Base-by-base conservation (phyloP, 2,113 vertebrate species). In the Falcunculus frontatus region DNA sequence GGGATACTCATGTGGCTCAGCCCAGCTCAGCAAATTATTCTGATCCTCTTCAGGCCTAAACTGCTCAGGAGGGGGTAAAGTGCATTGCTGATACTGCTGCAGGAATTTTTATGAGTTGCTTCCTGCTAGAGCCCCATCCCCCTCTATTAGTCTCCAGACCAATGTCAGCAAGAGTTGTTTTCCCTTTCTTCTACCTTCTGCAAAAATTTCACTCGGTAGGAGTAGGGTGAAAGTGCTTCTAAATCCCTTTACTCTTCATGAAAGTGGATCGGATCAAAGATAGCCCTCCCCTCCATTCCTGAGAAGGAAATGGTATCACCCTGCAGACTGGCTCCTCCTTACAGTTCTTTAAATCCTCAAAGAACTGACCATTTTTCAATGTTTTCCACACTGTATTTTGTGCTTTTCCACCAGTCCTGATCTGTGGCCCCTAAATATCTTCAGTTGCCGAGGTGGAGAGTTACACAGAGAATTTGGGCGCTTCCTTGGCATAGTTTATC, bases 1-100 rank as follows among this genome's bases (percentile, higher is more conserved):
- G 37, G 1, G 14, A 80, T 7, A 22, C 32, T 75, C 33, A 4
- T 5, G 26, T 0, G 0, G 13, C 55, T 82, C 50, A 72, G 73
- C 21, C 42, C 37, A 35, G 25, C 62, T 65, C 75, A 64, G 49
- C 27, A 55, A 69, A 35, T 3, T 1, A 21, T 35, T 59, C 35
- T 11, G 67, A 64, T 50, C 44, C 60, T 64, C 67, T 41, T 39
- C 49, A 47, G 81, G 29, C 20, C 20, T 3, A 65, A 75, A 35
- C 57, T 53, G 26, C 53, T 79, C 29, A 8, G 39, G 25, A 62
- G 13, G 19, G 21, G 13, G 26, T 21, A 32, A 42, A 84, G 33
- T 4, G 57, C 26, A 16, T 13, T 35, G 41, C 30, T 63, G 20
- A 26, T 44, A 22, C 13, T n/a, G 27, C 23, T 64, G 30, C 3